Base-by-base conservation (phyloP, 1,140 invertebrate genomes). In the Prorops nasuta region DNA sequence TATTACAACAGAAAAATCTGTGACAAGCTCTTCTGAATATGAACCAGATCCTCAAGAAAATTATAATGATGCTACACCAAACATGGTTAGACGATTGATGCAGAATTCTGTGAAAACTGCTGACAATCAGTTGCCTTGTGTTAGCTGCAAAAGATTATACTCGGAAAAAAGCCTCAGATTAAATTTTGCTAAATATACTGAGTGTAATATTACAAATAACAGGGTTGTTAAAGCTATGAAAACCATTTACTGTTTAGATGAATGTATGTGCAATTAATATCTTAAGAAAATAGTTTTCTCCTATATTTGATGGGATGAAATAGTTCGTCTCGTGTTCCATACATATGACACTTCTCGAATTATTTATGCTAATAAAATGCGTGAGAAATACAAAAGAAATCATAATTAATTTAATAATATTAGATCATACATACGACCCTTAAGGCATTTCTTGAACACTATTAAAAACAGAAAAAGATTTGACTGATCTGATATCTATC, bases 301-400 rank as follows among this genome's bases (percentile, higher is more conserved):
- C 53, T 12, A 9, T 36, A 8, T 15, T 15, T 28, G 53, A 38
- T 49, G 56, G 36, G 53, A 56, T 14, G 35, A 50, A 10, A 52
- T 52, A 6, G 49, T 49, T 12, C 32, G 47, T 2, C 14, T 34
- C 0, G 52, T 56, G 6, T 10, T n/a, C n/a, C n/a, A n/a, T n/a
- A n/a, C 46, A 21, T 59, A 56, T 42, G 53, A 59, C 35, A 17
- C 48, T 1, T 14, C 52, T n/a, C 4, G 52, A 1, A 59, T 52
- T 14, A 9, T 31, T 3, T 56, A 34, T 34, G 57, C 35, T 0
- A 59, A 59, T 19, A 51, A 49, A 42, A 34, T 52, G 32, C 44
- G 52, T 44, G 49, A 45, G 1, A 52, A 53, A 31, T 56, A 56
- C 35, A 22, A 24, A 1, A 21, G 4, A 32, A 36, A 20, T 10